Evolutionary conservation across 2,797 vertebrate genomes (phyloP).

Genomic region (Tinamus major): DNA sequence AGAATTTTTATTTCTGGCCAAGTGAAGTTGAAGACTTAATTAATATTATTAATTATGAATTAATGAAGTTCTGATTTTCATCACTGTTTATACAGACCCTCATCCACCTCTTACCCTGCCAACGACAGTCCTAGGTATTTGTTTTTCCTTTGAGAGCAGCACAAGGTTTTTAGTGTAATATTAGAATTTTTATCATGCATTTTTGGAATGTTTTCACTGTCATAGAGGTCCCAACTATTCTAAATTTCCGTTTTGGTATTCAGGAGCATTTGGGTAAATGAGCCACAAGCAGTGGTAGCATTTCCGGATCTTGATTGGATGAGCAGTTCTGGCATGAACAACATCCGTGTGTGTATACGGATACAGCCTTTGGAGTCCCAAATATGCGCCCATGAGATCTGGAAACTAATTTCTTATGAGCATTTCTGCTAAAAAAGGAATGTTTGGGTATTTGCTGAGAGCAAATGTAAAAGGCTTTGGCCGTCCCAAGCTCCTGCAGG

Average conservation of each 20-base stretch:
- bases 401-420: constrained; percentile 35
- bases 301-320: constrained; percentile 69
- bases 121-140: not conserved
- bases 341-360: constrained; percentile 49
- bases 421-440: constrained; percentile 61
- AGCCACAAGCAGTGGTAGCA: constrained; percentile 60
- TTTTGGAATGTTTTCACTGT: constrained; percentile 47
- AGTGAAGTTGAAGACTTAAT: not conserved
- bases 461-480: not conserved
- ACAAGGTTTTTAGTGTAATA: not conserved
- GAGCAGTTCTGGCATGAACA: constrained; percentile 59
- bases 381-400: constrained; percentile 48
- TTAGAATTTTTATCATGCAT: constrained; percentile 28
- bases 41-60: not conserved
- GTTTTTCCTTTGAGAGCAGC: not conserved
- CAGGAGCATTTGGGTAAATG: constrained; percentile 46
- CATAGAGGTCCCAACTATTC: constrained; percentile 31
- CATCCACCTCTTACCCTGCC: not conserved
- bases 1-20: not conserved
- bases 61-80: not conserved
- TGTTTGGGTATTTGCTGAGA: constrained; percentile 29
- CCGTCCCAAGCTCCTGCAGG: not conserved
- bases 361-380: constrained; percentile 45
- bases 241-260: constrained; percentile 40
- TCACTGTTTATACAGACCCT: not conserved